phyloP scores from a whole-genome alignment of 2,113 vertebrate genomes.

The Vulpes lagopus region DNA sequence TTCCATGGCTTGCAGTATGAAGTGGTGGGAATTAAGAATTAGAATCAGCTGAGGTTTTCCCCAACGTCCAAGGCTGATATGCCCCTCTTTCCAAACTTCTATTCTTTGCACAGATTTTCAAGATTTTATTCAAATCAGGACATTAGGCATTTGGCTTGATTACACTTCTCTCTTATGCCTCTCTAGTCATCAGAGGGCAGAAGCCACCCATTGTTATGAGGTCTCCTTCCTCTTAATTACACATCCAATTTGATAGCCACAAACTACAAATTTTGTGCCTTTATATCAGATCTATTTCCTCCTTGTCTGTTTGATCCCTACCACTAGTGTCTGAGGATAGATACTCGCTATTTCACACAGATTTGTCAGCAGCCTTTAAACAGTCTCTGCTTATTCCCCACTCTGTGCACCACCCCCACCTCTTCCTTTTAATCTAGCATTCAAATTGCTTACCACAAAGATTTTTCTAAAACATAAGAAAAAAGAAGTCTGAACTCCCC shows the following conservation, averaged over 20 bases:
- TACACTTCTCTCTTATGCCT: not conserved
- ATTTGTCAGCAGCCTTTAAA: not conserved
- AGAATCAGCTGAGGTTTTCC: slow-evolving; percentile 70
- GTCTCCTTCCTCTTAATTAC: not conserved
- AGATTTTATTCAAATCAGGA: slow-evolving; percentile 39
- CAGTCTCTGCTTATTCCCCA: not conserved
- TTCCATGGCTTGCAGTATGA: not conserved
- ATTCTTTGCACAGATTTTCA: slow-evolving; percentile 19
- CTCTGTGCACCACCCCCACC: not conserved
- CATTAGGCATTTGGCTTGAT: not conserved
- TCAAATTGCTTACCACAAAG: not conserved
- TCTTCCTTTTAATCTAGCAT: not conserved
- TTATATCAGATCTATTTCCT: not conserved
- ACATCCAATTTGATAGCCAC: not conserved
- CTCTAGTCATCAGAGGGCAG: not conserved
- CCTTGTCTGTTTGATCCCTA: not conserved
- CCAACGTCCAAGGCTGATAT: not conserved
- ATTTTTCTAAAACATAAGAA: not conserved
- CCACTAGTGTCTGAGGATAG: not conserved
- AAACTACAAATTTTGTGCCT: not conserved
- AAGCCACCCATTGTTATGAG: not conserved
- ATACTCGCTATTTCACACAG: not conserved
- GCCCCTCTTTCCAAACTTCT: slow-evolving; percentile 25
- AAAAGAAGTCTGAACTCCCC: not conserved
- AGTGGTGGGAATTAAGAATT: slow-evolving; percentile 47